A percentile compares a stretch with the other conserved stretches of the same genome.
phyloP scores from a whole-genome alignment of 2,797 vertebrate species.

The Microctenopoma lineatum region DNA sequence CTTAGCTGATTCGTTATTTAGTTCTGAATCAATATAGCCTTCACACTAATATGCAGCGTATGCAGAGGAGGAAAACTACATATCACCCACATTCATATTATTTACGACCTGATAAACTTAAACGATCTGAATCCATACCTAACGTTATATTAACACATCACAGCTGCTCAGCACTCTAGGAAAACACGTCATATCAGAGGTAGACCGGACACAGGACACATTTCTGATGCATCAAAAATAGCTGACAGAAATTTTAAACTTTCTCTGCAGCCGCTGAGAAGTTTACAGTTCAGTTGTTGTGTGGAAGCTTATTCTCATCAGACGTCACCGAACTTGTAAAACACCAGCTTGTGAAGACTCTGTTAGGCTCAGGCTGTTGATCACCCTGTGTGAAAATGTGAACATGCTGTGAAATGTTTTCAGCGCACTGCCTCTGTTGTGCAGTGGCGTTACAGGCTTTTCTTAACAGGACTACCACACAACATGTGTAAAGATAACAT shows the following conservation, averaged over 20 bases:
- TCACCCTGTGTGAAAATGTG: slow-evolving; percentile 31
- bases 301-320: slow-evolving; percentile 50
- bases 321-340: slow-evolving; percentile 35
- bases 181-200: neutral
- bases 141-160: neutral
- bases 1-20: too few relatives aligned
- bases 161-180: neutral
- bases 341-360: slow-evolving; percentile 26
- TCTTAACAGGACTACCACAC: slow-evolving; percentile 1
- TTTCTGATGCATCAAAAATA: neutral
- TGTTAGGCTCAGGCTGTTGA: slow-evolving; percentile 38
- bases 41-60: neutral
- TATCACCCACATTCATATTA: too few relatives aligned
- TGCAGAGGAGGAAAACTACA: neutral
- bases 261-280: slow-evolving; percentile 1
- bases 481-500: neutral
- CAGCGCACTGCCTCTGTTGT: slow-evolving; percentile 7
- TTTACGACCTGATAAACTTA: too few relatives aligned
- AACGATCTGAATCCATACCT: neutral
- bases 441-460: neutral
- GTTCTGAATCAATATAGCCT: neutral
- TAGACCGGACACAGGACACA: neutral
- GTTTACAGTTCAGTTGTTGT: slow-evolving; percentile 18
- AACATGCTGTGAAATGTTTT: slow-evolving; percentile 22
- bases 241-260: neutral